phyloP scores from a whole-genome alignment of 2,888 invertebrate genomes.

The Liopterus haemorrhoidalis region DNA sequence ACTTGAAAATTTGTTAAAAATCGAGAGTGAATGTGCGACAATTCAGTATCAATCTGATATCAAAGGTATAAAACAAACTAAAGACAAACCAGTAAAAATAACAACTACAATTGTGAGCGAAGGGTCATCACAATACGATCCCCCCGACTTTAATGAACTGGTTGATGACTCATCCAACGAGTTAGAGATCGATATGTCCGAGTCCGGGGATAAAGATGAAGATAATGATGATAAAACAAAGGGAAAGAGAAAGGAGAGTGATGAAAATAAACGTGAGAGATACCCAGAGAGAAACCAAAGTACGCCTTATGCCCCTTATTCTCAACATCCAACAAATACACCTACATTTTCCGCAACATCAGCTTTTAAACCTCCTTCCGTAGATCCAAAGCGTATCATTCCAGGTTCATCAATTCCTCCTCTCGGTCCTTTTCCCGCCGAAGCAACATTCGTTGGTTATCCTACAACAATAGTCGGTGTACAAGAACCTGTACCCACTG shows the following conservation, averaged over 20 bases:
- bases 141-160: conserved; percentile 68
- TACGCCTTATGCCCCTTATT: conserved; percentile 33
- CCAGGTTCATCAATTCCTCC: conserved; percentile 44
- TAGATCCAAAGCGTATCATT: conserved; percentile 50
- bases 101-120: conserved; percentile 32
- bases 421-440: conserved; percentile 59
- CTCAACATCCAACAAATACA: conserved; percentile 27
- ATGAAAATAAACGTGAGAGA: conserved; percentile 38
- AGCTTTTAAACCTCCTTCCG: conserved; percentile 72
- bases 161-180: conserved; percentile 75
- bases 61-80: conserved; percentile 27
- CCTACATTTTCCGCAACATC: conserved; percentile 55
- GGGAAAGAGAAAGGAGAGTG: conserved; percentile 47
- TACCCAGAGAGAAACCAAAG: conserved; percentile 37
- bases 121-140: conserved; percentile 52
- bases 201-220: conserved; percentile 61
- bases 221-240: conserved; percentile 50
- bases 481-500: conserved; percentile 40
- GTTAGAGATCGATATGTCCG: conserved; percentile 73
- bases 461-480: conserved; percentile 47
- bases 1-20: conserved; percentile 43
- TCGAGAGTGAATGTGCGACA: conserved; percentile 48
- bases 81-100: conserved; percentile 41
- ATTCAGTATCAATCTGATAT: conserved; percentile 44
- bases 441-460: conserved; percentile 69